Evolutionary conservation across 2,888 invertebrate genomes (phyloP).

Genomic region (Ectemnius lituratus): DNA sequence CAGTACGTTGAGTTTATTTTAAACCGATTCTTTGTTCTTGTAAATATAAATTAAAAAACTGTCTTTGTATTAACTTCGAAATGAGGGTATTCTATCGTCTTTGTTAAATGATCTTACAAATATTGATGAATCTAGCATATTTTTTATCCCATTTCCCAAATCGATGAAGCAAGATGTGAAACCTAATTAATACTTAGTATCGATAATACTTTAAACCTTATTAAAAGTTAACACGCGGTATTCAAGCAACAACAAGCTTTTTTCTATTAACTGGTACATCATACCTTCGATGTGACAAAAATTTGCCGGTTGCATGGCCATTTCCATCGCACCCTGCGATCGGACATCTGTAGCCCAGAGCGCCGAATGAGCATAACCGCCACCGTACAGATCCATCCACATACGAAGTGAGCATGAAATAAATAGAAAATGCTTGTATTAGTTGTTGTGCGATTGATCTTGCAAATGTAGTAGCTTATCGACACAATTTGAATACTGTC

Average conservation of each 20-base stretch:
- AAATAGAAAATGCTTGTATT: slow-evolving; percentile 72
- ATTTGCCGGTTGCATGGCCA: slow-evolving; percentile 99
- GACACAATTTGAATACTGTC: no score
- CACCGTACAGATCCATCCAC: slow-evolving; percentile 67
- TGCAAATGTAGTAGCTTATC: no score
- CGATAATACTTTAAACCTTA: no score
- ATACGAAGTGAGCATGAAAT: slow-evolving; percentile 73
- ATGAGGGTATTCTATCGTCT: no score
- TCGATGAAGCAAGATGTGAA: background rate
- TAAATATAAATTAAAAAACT: no score
- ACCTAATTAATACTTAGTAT: no score
- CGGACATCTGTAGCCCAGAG: slow-evolving; percentile 85
- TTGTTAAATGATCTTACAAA: no score
- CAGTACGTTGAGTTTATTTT: no score
- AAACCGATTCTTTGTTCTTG: no score
- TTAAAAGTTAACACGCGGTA: background rate
- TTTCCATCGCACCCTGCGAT: slow-evolving; percentile 98
- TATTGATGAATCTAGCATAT: no score
- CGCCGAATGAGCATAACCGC: slow-evolving; percentile 60
- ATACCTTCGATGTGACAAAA: slow-evolving; percentile 98
- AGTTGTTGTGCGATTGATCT: no score
- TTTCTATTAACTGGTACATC: slow-evolving; percentile 52
- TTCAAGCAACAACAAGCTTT: background rate
- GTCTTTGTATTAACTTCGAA: no score
- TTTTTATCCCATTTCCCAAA: background rate